A percentile compares a stretch with the other conserved stretches of the same genome.
Conservation (phyloP, 2,888 invertebrate species). For the Drosophila bunnanda region DNA sequence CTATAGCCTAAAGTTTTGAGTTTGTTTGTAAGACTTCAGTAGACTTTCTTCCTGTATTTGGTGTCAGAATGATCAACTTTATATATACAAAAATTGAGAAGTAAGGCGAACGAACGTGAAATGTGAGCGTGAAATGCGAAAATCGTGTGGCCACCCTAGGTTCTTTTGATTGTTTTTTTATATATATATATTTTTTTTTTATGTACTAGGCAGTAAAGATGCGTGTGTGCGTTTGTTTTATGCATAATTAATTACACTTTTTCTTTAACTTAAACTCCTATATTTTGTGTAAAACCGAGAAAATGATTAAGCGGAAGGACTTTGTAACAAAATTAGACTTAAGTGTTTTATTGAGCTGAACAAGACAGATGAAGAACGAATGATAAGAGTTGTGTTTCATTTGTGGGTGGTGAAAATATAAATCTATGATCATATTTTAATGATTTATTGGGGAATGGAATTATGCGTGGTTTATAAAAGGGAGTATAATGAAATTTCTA, state of each 20-base stretch:
- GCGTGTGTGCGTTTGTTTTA: conserved; percentile 55
- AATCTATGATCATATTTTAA: neutral
- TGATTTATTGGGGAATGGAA: neutral
- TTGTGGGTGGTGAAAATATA: neutral
- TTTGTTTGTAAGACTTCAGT: neutral
- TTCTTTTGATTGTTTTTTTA: conserved; percentile 15
- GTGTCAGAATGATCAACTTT: conserved; percentile 32
- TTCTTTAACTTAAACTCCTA: conserved; percentile 28
- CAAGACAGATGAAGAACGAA: conserved; percentile 61
- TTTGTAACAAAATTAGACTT: conserved; percentile 70
- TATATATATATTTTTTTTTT: too few species aligned
- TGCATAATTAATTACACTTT: conserved; percentile 34
- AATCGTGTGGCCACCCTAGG: conserved; percentile 13
- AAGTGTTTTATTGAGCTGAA: conserved; percentile 73
- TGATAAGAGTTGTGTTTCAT: conserved; percentile 12
- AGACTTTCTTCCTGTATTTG: neutral
- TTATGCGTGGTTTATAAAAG: too few species aligned
- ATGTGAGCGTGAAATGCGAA: conserved; percentile 3
- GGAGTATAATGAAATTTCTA: neutral
- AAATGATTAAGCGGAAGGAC: conserved; percentile 28
- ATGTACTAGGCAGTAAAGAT: conserved; percentile 17
- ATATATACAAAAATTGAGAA: conserved; percentile 17
- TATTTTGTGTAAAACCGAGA: conserved; percentile 42
- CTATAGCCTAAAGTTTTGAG: conserved; percentile 7
- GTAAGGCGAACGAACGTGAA: neutral